Conservation (phyloP, 1,140 invertebrate species). For the Alviniconcha marisindica region DNA sequence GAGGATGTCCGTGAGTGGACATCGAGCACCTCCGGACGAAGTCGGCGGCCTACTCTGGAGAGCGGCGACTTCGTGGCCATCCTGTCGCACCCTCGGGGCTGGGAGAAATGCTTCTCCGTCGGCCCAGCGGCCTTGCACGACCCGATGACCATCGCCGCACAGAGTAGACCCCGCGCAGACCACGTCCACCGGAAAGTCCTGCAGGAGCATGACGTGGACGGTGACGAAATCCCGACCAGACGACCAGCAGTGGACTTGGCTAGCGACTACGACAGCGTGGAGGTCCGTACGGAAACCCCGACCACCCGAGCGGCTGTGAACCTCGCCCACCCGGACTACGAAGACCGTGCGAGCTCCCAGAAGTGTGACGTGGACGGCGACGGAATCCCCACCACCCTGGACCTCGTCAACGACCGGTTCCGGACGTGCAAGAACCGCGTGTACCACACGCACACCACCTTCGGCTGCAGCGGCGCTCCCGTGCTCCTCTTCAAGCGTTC, state of each 20-base stretch:
- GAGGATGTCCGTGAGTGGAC: too few species aligned
- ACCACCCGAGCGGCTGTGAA: not conserved
- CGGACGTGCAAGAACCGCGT: not conserved
- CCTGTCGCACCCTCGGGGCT: conserved; percentile 17
- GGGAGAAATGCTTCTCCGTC: conserved; percentile 29
- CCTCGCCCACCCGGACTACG: not conserved
- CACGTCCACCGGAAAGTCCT: too few species aligned
- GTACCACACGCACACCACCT: conserved; percentile 21
- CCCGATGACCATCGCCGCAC: too few species aligned
- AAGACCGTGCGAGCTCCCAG: too few species aligned
- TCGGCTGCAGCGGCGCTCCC: conserved; percentile 33
- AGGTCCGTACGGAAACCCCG: not conserved
- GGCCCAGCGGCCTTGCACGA: not conserved
- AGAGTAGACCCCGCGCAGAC: not conserved
- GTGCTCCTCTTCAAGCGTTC: conserved; percentile 17
- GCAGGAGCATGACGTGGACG: too few species aligned
- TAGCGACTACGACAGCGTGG: not conserved
- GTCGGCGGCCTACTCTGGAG: not conserved
- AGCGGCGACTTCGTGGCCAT: conserved; percentile 20
- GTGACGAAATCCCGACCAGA: too few species aligned
- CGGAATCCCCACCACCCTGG: not conserved
- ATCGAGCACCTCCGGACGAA: too few species aligned
- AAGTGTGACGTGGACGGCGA: too few species aligned
- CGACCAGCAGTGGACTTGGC: too few species aligned
- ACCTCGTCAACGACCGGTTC: conserved; percentile 7